Evolutionary conservation across 2,888 invertebrate genomes (phyloP).

Genomic region (Macrophya annulata): DNA sequence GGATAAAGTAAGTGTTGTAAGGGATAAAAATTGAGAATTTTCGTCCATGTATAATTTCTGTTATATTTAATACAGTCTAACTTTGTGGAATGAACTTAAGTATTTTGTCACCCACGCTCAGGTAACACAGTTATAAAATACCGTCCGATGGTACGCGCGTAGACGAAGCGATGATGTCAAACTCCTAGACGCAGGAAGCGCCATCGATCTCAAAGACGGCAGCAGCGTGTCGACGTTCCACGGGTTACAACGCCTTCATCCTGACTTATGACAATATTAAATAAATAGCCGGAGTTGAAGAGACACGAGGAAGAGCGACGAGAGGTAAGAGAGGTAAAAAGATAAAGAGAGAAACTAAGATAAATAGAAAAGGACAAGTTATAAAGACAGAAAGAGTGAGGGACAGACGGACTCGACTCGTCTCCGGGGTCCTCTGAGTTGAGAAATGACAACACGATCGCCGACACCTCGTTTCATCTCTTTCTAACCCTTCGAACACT

Average conservation of each 20-base stretch:
- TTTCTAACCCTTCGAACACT: conserved; percentile 41
- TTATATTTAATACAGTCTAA: background rate
- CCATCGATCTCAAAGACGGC: conserved; percentile 64
- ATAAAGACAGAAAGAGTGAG: conserved; percentile 38
- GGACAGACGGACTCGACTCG: conserved; percentile 40
- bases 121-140: conserved; percentile 28
- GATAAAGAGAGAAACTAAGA: conserved; percentile 28
- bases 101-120: background rate
- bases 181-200: conserved; percentile 60
- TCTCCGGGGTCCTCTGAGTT: conserved; percentile 60
- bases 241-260: conserved; percentile 52
- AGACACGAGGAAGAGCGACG: conserved; percentile 60
- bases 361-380: background rate
- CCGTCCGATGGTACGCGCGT: background rate
- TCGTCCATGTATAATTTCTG: background rate
- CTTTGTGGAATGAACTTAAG: background rate
- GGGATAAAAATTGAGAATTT: background rate
- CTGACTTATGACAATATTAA: conserved; percentile 72
- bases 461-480: conserved; percentile 67
- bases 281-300: conserved; percentile 69
- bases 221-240: conserved; percentile 57
- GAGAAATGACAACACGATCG: conserved; percentile 74
- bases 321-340: conserved; percentile 2
- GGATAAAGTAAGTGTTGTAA: background rate
- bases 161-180: conserved; percentile 36